Evolutionary conservation across 2,888 invertebrate species (phyloP), one percentile per base, ranked within the genome.

Genomic region (Panopea generosa): DNA sequence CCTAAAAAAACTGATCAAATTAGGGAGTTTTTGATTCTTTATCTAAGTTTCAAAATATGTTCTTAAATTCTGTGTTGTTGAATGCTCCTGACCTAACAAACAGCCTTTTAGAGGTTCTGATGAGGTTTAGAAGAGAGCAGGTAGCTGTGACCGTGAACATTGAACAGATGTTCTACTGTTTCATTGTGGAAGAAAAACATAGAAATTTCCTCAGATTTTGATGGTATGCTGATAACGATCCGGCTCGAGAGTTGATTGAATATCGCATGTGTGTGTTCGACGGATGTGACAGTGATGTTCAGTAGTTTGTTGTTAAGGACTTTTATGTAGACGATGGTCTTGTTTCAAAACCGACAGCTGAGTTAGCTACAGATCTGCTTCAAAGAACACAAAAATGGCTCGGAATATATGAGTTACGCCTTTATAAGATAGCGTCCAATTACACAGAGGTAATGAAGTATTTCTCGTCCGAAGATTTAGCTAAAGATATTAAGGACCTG

Each of bases 371-470:
- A 2, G n/a, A 52, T 24, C 43, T 78, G 2, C n/a, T 82, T 20
- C 47, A 60, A 18, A 18, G 49, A n/a, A 76, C 75, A 3, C 69
- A 66, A 27, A 6, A 1, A 20, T 61, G 66, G 24, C 62, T 78
- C 16, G 40, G 29, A 0, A 16, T 43, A 2, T 55, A 52, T 6
- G 68, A 59, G 0, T 16, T 82, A 9, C 45, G 68, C 14, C 55
- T 83, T 1, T 80, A 84, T 40, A 84, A 84, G 38, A 73, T 83
- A n/a, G 66, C 73, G 6, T 83, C 84, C 0, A 82, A 84, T 59
- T 26, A 24, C 55, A 29, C 27, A 18, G 59, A 67, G 14, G 79
- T 82, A 0, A 55, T 79, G 60, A 40, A 52, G 6, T 66, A 69
- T 22, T 79, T 84, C 45, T 72, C 77, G 18, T 11, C 55, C 16